phyloP scores from a whole-genome alignment of 2,113 vertebrate species.

The Girardinichthys multiradiatus region DNA sequence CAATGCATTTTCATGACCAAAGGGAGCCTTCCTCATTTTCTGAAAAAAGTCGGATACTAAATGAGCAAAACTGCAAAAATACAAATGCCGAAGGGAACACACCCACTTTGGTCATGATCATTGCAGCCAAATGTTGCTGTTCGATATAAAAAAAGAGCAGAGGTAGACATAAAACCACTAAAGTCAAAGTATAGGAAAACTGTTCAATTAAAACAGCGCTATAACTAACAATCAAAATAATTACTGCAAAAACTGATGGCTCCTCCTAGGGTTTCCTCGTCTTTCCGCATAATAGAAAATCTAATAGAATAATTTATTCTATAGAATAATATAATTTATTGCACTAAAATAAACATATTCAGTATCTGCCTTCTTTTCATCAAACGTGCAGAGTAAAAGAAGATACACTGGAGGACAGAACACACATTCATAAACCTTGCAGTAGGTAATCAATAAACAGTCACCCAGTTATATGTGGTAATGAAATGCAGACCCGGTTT shows the following conservation, averaged over 20 bases:
- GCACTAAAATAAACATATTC: conserved; percentile 38
- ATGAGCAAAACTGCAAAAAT: no score
- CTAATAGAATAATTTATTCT: conserved; percentile 36
- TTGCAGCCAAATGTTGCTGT: conserved; percentile 7
- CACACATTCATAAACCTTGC: conserved; percentile 55
- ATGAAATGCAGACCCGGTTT: conserved; percentile 56
- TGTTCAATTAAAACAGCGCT: conserved; percentile 58
- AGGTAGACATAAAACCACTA: conserved; percentile 62
- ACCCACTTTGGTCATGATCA: not conserved
- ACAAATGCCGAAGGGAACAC: no score
- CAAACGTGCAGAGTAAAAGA: conserved; percentile 40
- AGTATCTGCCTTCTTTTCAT: conserved; percentile 42
- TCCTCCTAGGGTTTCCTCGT: conserved; percentile 28
- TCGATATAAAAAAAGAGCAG: conserved; percentile 40
- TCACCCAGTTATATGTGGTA: conserved; percentile 43
- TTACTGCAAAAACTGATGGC: conserved; percentile 29
- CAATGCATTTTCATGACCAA: no score
- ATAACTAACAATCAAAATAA: conserved; percentile 61
- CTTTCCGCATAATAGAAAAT: conserved; percentile 41
- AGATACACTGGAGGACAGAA: conserved; percentile 37
- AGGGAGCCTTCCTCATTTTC: no score
- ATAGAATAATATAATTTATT: conserved; percentile 41
- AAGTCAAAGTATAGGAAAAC: conserved; percentile 47
- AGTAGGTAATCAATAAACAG: conserved; percentile 59
- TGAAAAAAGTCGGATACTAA: no score